Evolutionary conservation across 2,888 invertebrate species (phyloP).

Genomic region (Thysanoteuthis rhombus): DNA sequence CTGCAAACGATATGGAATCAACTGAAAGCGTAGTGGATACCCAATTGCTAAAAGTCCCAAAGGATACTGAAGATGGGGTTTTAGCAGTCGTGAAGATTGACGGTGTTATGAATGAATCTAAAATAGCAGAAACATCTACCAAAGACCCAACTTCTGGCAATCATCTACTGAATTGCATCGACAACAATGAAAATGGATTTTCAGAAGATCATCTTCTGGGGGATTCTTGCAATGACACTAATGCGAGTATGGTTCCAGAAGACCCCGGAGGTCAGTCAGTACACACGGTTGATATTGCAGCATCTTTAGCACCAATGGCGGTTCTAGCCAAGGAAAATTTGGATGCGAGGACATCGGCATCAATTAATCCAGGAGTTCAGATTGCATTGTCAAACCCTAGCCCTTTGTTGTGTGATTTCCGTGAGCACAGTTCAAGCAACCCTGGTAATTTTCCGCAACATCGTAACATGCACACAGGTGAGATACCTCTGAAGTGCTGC

Average conservation of each 20-base stretch:
- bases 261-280: background rate
- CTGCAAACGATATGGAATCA: background rate
- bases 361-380: background rate
- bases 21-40: background rate
- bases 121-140: background rate
- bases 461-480: background rate
- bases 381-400: background rate
- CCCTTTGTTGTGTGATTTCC: background rate
- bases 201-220: background rate
- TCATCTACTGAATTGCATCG: background rate
- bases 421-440: background rate
- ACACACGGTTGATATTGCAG: background rate
- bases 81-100: background rate
- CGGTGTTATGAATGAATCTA: background rate
- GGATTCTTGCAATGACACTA: background rate
- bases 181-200: background rate
- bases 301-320: background rate
- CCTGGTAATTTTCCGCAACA: background rate
- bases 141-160: background rate
- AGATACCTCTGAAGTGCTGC: background rate
- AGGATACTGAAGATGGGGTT: background rate
- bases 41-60: background rate
- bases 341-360: background rate
- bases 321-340: background rate
- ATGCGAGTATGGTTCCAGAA: background rate